Conservation (phyloP, 2,888 invertebrate species). For the Ophonus ardosiacus region DNA sequence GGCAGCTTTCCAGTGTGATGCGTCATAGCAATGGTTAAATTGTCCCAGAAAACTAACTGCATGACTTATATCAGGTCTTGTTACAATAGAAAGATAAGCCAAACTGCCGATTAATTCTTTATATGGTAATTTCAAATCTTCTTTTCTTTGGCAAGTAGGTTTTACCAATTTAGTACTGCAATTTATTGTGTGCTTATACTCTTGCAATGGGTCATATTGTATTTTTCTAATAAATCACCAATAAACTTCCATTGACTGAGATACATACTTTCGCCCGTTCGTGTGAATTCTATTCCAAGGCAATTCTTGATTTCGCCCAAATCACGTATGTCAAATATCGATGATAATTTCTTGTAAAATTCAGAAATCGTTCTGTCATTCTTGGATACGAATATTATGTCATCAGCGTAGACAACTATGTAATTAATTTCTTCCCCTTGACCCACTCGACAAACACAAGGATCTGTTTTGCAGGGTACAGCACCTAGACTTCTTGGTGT, state of each 20-base stretch:
- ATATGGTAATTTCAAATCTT: conserved; percentile 40
- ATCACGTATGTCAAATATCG: conserved; percentile 59
- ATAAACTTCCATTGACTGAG: conserved; percentile 64
- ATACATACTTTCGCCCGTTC: conserved; percentile 48
- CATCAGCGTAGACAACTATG: conserved; percentile 3
- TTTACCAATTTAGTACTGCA: neutral
- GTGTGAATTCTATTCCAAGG: conserved; percentile 54
- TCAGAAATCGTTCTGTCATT: neutral
- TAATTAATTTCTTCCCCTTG: neutral
- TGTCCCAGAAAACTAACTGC: conserved; percentile 17
- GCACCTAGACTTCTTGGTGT: neutral
- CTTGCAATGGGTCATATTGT: conserved; percentile 61
- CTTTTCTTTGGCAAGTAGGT: neutral
- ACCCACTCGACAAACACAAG: neutral
- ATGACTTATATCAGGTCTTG: conserved; percentile 51
- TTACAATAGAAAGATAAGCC: conserved; percentile 48
- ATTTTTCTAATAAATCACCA: conserved; percentile 30
- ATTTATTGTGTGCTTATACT: conserved; percentile 33
- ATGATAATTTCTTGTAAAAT: neutral
- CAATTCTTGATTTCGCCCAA: conserved; percentile 61
- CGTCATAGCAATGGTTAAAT: conserved; percentile 24
- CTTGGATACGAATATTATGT: conserved; percentile 1
- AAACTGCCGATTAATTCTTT: conserved; percentile 46
- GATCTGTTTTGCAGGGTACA: neutral
- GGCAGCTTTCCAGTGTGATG: conserved; percentile 32